Percentiles rank a stretch among this genome's conserved stretches.
Conservation (phyloP, 2,113 vertebrate species). For the Cynopterus brachyotis region DNA sequence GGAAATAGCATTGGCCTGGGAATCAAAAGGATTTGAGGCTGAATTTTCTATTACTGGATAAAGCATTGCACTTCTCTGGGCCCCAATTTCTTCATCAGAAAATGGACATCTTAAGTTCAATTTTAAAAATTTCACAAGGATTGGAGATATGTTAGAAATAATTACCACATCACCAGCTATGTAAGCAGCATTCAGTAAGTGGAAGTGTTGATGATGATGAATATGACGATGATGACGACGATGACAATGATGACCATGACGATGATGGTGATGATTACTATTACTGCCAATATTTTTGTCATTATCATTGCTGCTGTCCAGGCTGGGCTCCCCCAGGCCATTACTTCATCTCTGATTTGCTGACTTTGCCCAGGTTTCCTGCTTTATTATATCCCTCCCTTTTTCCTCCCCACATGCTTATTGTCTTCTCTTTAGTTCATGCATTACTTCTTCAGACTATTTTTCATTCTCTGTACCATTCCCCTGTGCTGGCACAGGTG, state of each 20-base stretch:
- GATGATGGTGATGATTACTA: too few relatives aligned
- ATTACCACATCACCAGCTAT: not conserved
- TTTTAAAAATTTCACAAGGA: not conserved
- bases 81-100: not conserved
- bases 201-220: not conserved
- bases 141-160: not conserved
- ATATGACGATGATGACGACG: too few relatives aligned
- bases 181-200: not conserved
- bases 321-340: not conserved
- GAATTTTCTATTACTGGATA: not conserved
- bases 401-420: not conserved
- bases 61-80: not conserved
- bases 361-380: not conserved
- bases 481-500: not conserved
- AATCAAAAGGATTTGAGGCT: not conserved
- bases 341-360: fast-evolving
- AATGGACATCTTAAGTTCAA: not conserved
- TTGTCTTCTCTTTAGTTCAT: not conserved
- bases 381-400: too few relatives aligned
- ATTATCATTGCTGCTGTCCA: fast-evolving
- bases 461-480: not conserved
- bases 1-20: fast-evolving
- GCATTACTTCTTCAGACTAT: not conserved
- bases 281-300: fast-evolving
- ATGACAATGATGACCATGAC: too few relatives aligned